Conservation (phyloP, 2,888 invertebrate species). For the Osmoderma eremita region DNA sequence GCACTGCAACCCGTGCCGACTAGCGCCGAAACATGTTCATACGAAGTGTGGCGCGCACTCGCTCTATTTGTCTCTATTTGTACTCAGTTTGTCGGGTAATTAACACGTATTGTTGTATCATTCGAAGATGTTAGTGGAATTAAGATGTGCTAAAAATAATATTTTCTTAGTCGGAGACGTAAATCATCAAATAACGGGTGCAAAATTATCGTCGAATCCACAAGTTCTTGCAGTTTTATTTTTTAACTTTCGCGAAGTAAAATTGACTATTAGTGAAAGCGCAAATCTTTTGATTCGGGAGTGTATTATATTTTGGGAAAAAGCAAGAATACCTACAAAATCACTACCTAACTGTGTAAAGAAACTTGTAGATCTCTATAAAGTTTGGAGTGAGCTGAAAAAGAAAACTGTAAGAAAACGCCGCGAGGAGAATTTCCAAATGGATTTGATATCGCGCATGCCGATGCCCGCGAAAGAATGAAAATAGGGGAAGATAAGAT, state of each 20-base stretch:
- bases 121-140: too few species aligned
- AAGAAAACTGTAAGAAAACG: constrained; percentile 51
- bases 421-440: constrained; percentile 15
- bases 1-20: constrained; percentile 28
- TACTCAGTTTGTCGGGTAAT: constrained; percentile 26
- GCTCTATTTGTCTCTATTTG: constrained; percentile 23
- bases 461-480: constrained; percentile 46
- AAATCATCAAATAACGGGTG: too few species aligned
- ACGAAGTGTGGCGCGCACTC: constrained; percentile 18
- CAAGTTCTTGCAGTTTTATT: constrained; percentile 45
- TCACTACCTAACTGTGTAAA: too few species aligned
- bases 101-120: too few species aligned
- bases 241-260: constrained; percentile 39
- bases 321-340: too few species aligned
- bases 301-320: background rate
- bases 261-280: constrained; percentile 42
- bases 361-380: too few species aligned
- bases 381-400: constrained; percentile 48
- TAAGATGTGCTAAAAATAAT: too few species aligned
- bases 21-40: constrained; percentile 32
- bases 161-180: constrained; percentile 30
- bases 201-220: constrained; percentile 41
- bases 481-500: constrained; percentile 52
- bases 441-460: constrained; percentile 47
- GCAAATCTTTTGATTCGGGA: constrained; percentile 40